Evolutionary conservation across 2,113 vertebrate genomes (phyloP), one percentile per base, ranked within the genome.

Genomic region (Nothobranchius kuhntae): DNA sequence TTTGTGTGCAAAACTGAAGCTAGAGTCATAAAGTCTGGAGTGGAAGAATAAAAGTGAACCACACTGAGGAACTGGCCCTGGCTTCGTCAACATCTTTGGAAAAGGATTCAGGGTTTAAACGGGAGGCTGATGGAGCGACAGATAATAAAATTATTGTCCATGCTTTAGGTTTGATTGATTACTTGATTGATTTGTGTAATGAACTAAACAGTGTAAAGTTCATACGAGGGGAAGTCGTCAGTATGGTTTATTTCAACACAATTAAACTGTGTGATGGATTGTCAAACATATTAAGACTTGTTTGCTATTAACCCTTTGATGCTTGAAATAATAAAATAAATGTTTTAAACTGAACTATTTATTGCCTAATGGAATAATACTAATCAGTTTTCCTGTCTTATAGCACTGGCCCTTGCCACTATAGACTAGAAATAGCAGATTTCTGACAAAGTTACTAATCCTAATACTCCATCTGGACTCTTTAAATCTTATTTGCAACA

Each of bases 161-260:
- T 59, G 51, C 17, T 44, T 77, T 63, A 35, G 56, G 40, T 56
- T 73, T 70, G 24, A 81, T 59, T 65, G 64, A 45, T 45, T 45
- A 45, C 9, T 46, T 61, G 24, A 73, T 71, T 68, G 59, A 73
- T 81, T 77, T 42, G 36, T 73, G 38, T 59, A 45, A 44, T 72
- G 45, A 55, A 53, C n/a, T 53, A 64, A 53, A 70, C 26, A 42
- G 17, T 21, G 9, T 24, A 30, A 47, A 14, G 61, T 46, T 50
- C 46, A 54, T 68, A 21, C 48, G 30, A 42, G 63, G 45, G 56
- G 53, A 75, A 65, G 15, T 21, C 61, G 50, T 36, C 59, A 60
- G 17, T 52, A 47, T 47, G 13, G 47, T 58, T 53, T 64, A 58
- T 68, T 51, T 60, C 53, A 53, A 40, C 47, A 36, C n/a, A 70